These are phyloP conservation scores for Conger conger DNA, from an alignment of 2,113 vertebrate species.

Conservation along the genomic window DNA sequence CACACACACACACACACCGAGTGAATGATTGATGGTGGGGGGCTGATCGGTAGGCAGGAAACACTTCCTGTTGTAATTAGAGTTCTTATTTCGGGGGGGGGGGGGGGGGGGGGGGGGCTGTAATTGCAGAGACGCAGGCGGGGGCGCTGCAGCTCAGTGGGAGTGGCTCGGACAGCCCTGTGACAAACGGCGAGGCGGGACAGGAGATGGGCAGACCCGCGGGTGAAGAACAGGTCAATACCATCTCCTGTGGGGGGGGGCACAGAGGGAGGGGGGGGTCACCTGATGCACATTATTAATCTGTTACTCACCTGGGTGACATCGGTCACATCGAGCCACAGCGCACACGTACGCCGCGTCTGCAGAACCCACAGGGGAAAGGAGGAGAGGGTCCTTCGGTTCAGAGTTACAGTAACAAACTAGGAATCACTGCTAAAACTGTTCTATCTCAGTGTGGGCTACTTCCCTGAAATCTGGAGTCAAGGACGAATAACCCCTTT, in stretches of 20 bases:
- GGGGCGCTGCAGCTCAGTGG: slow-evolving; percentile 44
- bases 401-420: no score
- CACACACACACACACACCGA: neutral
- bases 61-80: neutral
- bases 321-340: neutral
- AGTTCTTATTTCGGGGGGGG: no score
- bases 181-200: slow-evolving; percentile 85
- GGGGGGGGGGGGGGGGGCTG: neutral
- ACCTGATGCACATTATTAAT: slow-evolving; percentile 48
- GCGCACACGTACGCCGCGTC: no score
- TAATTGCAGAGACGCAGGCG: slow-evolving; percentile 27
- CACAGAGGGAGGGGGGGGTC: neutral
- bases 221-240: slow-evolving; percentile 80
- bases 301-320: slow-evolving; percentile 43
- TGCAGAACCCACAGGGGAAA: neutral
- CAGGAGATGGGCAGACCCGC: slow-evolving; percentile 71
- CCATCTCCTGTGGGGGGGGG: slow-evolving; percentile 54
- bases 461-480: no score
- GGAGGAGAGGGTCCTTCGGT: neutral
- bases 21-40: neutral
- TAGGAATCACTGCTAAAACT: no score
- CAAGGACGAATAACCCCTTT: no score
- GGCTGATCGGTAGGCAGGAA: neutral
- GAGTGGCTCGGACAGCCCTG: slow-evolving; percentile 54
- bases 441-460: no score